Conservation (phyloP, 2,113 vertebrate species). For the Lonchura striata region DNA sequence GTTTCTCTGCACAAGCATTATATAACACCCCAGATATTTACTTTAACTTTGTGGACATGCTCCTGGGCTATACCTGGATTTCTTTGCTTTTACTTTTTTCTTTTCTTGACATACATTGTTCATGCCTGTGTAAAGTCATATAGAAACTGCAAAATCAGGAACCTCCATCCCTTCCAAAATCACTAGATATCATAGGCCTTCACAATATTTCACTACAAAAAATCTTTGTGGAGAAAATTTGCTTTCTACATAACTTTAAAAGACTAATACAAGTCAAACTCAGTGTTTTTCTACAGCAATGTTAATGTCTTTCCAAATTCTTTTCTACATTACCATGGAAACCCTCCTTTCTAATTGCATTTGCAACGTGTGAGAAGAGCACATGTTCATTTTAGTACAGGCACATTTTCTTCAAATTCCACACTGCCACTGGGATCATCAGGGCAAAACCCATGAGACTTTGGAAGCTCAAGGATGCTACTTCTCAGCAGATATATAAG, state of each 20-base stretch:
- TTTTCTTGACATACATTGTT: neutral
- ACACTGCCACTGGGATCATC: neutral
- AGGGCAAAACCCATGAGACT: neutral
- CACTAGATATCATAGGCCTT: neutral
- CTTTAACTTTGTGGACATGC: neutral
- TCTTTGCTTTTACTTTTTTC: neutral
- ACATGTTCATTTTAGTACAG: neutral
- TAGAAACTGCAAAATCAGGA: neutral
- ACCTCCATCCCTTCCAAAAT: neutral
- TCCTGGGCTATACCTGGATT: neutral
- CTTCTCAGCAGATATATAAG: neutral
- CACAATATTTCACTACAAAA: neutral
- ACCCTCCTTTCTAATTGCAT: neutral
- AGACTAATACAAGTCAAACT: neutral
- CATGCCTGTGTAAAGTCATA: neutral
- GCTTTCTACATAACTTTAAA: neutral
- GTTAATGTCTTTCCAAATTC: neutral
- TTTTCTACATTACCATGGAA: slow-evolving; percentile 11
- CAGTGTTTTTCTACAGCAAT: neutral
- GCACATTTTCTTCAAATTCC: neutral
- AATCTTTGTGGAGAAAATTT: neutral
- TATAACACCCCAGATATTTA: neutral
- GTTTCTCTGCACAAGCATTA: neutral
- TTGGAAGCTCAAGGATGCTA: neutral
- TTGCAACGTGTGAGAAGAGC: neutral